A percentile compares a stretch with the other conserved stretches of the same genome.
Evolutionary conservation across 64 coral and sea anemone species (phyloP).

Genomic region (Stylophora pistillata): DNA sequence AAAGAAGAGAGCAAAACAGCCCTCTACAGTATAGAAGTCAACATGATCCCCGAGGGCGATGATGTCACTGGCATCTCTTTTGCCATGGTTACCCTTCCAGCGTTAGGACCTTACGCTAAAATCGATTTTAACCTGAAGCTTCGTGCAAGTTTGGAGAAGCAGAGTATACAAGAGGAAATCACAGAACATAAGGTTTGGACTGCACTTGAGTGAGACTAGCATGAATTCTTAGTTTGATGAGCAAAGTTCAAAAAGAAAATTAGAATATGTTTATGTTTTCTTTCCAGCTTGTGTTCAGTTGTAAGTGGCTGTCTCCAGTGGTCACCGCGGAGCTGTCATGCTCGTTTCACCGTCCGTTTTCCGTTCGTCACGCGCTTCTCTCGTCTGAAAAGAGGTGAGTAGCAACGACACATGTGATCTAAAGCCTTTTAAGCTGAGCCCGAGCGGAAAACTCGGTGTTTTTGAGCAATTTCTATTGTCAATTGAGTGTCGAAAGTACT

Average conservation of each 20-base stretch:
- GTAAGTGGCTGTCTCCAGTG: slow-evolving; percentile 79
- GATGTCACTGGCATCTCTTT: slow-evolving; percentile 33
- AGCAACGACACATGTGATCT: too few species aligned
- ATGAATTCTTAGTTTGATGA: too few species aligned
- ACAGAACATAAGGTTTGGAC: slow-evolving; percentile 42
- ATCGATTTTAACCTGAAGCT: slow-evolving; percentile 75
- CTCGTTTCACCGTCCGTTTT: slow-evolving; percentile 72
- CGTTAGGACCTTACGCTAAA: slow-evolving; percentile 72
- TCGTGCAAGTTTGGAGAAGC: slow-evolving; percentile 69
- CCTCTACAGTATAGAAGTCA: slow-evolving; percentile 59
- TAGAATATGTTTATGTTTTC: neutral
- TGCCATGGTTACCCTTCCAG: slow-evolving; percentile 81
- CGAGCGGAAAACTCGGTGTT: too few species aligned
- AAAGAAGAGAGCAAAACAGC: slow-evolving; percentile 42
- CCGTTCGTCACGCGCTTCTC: slow-evolving; percentile 66
- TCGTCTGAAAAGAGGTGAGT: slow-evolving; percentile 74
- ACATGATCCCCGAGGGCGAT: slow-evolving; percentile 40
- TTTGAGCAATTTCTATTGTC: too few species aligned
- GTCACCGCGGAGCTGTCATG: slow-evolving; percentile 50
- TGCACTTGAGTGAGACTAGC: too few species aligned
- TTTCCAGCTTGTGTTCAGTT: slow-evolving; percentile 50
- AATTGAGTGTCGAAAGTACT: too few species aligned
- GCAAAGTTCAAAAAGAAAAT: too few species aligned
- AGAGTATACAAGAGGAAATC: slow-evolving; percentile 67
- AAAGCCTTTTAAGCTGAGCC: neutral